Conservation (phyloP, 2,113 vertebrate genomes). For the Hipposideros armiger region DNA sequence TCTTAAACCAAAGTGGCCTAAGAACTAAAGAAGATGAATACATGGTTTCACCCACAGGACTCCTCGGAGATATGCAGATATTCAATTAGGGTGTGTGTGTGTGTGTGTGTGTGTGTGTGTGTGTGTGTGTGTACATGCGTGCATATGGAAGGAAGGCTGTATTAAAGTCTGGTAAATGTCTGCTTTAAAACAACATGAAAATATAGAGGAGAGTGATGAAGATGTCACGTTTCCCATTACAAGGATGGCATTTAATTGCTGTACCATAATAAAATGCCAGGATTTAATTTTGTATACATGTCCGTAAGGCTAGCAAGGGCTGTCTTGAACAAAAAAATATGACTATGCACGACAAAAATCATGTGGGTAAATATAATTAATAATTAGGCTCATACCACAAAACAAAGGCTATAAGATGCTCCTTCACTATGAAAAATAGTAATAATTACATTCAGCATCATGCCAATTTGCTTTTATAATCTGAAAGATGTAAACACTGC, state of each 20-base stretch:
- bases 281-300: constrained; percentile 74
- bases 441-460: constrained; percentile 50
- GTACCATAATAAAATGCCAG: constrained; percentile 76
- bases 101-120: not conserved
- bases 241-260: constrained; percentile 75
- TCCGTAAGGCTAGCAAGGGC: constrained; percentile 68
- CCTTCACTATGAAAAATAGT: constrained; percentile 65
- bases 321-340: constrained; percentile 70
- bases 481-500: constrained; percentile 22
- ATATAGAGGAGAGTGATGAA: constrained; percentile 71
- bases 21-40: constrained; percentile 88
- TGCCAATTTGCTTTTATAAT: constrained; percentile 64
- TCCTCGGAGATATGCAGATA: constrained; percentile 89
- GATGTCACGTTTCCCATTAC: constrained; percentile 76
- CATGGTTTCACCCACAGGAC: constrained; percentile 82
- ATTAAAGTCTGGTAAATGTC: constrained; percentile 71
- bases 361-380: constrained; percentile 74
- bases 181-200: constrained; percentile 78
- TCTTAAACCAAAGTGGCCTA: constrained; percentile 89
- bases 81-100: constrained; percentile 82
- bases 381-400: constrained; percentile 65
- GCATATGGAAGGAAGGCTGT: constrained; percentile 51
- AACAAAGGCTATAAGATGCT: constrained; percentile 52
- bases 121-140: not conserved
- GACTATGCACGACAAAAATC: constrained; percentile 52